Conservation (phyloP, 2,888 invertebrate species). For the Lasioglossum morio region DNA sequence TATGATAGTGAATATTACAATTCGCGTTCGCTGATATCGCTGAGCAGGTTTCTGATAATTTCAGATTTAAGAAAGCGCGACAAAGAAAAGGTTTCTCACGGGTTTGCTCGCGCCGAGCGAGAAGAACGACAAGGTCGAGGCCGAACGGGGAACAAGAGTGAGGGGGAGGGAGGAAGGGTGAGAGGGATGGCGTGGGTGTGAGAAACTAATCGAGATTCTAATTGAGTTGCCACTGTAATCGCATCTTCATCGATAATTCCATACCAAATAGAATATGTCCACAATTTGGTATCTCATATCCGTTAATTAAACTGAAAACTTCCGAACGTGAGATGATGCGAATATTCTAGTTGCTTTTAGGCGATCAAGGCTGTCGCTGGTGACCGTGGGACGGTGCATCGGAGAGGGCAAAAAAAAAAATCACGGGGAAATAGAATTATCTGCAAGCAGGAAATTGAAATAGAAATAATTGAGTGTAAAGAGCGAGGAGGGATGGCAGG, state of each 20-base stretch:
- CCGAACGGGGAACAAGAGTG: neutral
- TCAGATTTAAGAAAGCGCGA: neutral
- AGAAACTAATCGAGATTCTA: conserved; percentile 66
- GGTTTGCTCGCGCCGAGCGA: neutral
- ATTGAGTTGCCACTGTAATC: conserved; percentile 64
- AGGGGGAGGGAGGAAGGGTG: neutral
- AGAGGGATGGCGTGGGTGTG: conserved; percentile 39
- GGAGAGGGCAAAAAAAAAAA: neutral
- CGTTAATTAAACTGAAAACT: conserved; percentile 65
- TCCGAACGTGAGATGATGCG: conserved; percentile 43
- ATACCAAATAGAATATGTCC: conserved; percentile 62
- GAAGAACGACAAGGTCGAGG: conserved; percentile 29
- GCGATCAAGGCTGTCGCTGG: conserved; percentile 26
- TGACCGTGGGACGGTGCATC: neutral
- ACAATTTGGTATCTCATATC: conserved; percentile 66
- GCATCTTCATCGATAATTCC: conserved; percentile 62
- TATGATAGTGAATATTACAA: neutral
- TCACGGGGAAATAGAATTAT: neutral
- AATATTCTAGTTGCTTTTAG: conserved; percentile 32
- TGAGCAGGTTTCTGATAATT: conserved; percentile 9
- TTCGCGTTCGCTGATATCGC: neutral
- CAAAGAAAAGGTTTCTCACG: conserved; percentile 21
- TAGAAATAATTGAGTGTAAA: conserved; percentile 22
- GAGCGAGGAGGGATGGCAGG: neutral
- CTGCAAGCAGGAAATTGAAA: conserved; percentile 34